phyloP scores from a whole-genome alignment of 2,888 invertebrate species.

The Hanleya hanleyi region DNA sequence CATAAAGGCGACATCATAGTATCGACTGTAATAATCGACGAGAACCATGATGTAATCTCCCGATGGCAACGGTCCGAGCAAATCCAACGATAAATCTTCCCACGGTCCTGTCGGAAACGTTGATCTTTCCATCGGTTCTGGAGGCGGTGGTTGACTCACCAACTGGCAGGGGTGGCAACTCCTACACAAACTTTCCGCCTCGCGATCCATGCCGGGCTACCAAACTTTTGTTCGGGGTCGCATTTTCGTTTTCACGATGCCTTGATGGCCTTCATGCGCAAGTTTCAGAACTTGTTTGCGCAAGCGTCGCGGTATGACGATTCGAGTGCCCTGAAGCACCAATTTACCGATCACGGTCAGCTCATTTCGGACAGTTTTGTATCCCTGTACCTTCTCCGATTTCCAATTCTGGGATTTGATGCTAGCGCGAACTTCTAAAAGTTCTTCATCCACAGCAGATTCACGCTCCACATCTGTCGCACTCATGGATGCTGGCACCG shows the following conservation, averaged over 20 bases:
- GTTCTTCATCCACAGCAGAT: constrained; percentile 1
- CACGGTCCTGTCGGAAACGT: constrained; percentile 25
- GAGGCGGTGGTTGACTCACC: background rate
- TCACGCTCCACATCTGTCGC: background rate
- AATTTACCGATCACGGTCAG: constrained; percentile 33
- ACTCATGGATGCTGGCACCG: background rate
- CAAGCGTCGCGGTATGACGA: constrained; percentile 33
- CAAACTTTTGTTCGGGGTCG: constrained; percentile 23
- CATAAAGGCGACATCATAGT: constrained; percentile 16
- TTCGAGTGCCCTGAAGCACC: constrained; percentile 36
- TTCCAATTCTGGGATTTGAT: background rate
- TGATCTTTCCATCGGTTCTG: constrained; percentile 23
- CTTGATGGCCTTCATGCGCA: constrained; percentile 37
- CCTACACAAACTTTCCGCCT: constrained; percentile 11
- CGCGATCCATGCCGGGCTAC: constrained; percentile 36
- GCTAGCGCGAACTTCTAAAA: background rate
- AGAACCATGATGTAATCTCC: constrained; percentile 21
- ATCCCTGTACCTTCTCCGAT: constrained; percentile 11
- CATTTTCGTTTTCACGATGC: constrained; percentile 31
- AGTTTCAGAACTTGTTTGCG: constrained; percentile 17
- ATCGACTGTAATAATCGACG: constrained; percentile 29
- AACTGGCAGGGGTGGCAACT: constrained; percentile 13
- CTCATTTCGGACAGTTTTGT: constrained; percentile 30
- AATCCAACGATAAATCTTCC: constrained; percentile 26
- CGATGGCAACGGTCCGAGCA: constrained; percentile 24